Evolutionary conservation across 1,140 invertebrate genomes (phyloP).

Genomic region (Caerostris extrusa): DNA sequence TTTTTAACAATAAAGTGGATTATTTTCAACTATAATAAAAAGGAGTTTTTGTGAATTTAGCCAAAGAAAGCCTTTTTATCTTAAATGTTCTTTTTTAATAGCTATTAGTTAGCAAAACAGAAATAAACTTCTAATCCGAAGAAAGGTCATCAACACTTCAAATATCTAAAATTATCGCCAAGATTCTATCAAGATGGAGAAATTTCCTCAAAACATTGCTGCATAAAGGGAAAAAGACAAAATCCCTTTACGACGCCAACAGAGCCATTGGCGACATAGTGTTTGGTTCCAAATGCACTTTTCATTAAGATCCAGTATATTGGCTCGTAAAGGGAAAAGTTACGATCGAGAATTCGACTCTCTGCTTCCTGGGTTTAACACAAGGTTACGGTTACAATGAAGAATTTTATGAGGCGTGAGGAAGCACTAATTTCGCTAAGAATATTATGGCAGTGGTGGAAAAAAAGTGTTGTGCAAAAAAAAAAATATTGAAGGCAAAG

Average conservation of each 20-base stretch:
- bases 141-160: conserved; percentile 11
- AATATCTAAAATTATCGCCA: conserved; percentile 50
- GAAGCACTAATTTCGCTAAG: conserved; percentile 53
- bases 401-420: conserved; percentile 43
- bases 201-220: not conserved
- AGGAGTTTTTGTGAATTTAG: too few relatives aligned
- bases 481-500: not conserved
- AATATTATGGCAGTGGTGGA: not conserved
- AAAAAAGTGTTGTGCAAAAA: not conserved
- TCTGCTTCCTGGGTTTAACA: conserved; percentile 23
- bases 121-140: not conserved
- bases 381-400: conserved; percentile 51
- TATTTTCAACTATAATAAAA: too few relatives aligned
- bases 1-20: too few relatives aligned
- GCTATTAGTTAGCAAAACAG: too few relatives aligned
- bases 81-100: too few relatives aligned
- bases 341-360: conserved; percentile 40
- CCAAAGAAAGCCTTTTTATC: too few relatives aligned
- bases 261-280: conserved; percentile 47
- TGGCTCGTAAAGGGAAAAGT: conserved; percentile 53
- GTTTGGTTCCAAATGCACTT: conserved; percentile 68
- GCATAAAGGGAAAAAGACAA: conserved; percentile 34
- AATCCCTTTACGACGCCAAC: conserved; percentile 64
- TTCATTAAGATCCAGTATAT: conserved; percentile 64
- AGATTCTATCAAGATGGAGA: not conserved